These are phyloP conservation scores for Acanthornis magna DNA, from an alignment of 2,797 vertebrate species.

Conservation along the genomic window DNA sequence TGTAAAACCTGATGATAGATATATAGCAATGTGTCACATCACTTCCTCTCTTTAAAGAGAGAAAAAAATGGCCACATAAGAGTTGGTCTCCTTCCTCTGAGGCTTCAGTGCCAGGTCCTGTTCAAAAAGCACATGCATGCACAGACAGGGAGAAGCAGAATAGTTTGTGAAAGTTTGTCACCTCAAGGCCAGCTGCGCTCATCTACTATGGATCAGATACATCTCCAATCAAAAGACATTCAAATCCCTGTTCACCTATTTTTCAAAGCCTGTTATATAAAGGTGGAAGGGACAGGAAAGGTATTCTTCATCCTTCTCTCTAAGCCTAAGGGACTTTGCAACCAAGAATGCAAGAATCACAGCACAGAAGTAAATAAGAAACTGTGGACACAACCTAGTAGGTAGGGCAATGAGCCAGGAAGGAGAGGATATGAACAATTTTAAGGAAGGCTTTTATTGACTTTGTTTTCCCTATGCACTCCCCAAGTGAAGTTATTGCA, in stretches of 20 bases:
- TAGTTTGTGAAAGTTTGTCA: background rate
- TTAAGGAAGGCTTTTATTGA: background rate
- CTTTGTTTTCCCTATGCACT: background rate
- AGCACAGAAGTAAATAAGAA: background rate
- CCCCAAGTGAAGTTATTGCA: background rate
- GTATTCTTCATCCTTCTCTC: background rate
- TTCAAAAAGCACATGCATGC: background rate
- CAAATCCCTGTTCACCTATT: background rate
- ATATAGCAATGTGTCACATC: rapidly evolving
- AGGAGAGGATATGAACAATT: background rate
- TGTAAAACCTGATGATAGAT: background rate
- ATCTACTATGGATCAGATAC: background rate
- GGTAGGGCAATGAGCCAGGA: background rate
- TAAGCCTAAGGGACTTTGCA: background rate
- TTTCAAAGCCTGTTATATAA: background rate
- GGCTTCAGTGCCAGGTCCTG: background rate
- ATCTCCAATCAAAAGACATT: background rate
- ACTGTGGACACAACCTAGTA: background rate
- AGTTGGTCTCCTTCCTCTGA: background rate
- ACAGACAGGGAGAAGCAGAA: background rate
- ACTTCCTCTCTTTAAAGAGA: background rate
- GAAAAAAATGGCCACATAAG: background rate
- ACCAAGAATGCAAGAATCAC: background rate
- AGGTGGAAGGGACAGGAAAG: background rate
- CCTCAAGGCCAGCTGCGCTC: background rate